Conservation (phyloP, 1,140 invertebrate species). For the Adelges cooleyi region DNA sequence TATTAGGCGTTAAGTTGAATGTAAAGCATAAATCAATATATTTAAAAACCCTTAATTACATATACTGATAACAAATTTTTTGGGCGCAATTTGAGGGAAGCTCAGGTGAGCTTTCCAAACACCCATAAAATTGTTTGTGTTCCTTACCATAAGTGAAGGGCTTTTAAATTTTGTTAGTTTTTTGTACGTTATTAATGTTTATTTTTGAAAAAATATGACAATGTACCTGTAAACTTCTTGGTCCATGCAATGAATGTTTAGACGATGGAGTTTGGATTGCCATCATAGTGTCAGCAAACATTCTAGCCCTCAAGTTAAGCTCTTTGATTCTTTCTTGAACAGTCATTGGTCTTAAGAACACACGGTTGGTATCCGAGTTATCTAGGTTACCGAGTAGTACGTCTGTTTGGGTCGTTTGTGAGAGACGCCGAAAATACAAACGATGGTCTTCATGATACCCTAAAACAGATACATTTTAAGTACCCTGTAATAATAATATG, state of each 20-base stretch:
- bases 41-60: too few species aligned
- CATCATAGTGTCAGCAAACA: conserved; percentile 44
- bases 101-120: too few species aligned
- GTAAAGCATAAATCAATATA: too few species aligned
- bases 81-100: too few species aligned
- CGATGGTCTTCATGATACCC: conserved; percentile 38
- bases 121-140: too few species aligned
- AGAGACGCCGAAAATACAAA: conserved; percentile 41
- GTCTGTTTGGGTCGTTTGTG: conserved; percentile 45
- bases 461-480: conserved; percentile 26
- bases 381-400: conserved; percentile 42
- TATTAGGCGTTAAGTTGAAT: too few species aligned
- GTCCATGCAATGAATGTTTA: conserved; percentile 37
- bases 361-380: conserved; percentile 36
- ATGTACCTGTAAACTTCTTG: conserved; percentile 41
- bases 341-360: conserved; percentile 40
- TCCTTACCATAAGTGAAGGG: too few species aligned
- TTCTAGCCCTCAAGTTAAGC: conserved; percentile 43
- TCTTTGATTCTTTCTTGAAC: conserved; percentile 44
- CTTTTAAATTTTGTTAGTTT: too few species aligned
- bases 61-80: too few species aligned
- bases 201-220: too few species aligned
- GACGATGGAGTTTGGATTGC: conserved; percentile 39
- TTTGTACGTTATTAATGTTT: too few species aligned
- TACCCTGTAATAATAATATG: not conserved